Evolutionary conservation across 2,113 vertebrate species (phyloP).

Genomic region (Proteles cristata): DNA sequence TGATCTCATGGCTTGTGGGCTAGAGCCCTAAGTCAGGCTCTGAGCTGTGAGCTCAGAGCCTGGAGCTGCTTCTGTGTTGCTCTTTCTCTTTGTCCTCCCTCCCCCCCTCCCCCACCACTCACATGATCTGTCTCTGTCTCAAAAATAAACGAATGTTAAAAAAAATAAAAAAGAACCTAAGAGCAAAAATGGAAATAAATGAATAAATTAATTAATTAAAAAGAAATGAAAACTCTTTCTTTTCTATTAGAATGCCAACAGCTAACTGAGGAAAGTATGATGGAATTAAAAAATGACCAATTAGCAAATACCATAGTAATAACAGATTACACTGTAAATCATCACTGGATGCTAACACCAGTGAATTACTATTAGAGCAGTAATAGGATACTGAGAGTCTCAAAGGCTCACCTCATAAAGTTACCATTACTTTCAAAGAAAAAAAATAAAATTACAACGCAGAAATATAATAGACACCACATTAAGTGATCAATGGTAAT

Average conservation of each 20-base stretch:
- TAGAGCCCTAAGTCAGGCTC: no score
- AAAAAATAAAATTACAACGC: background rate
- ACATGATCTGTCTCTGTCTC: no score
- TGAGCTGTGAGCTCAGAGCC: no score
- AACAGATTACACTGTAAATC: background rate
- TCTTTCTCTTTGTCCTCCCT: no score
- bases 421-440: background rate
- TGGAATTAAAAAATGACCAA: background rate
- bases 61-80: no score
- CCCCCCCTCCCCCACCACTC: no score
- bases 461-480: background rate
- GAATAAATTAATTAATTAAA: background rate
- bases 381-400: background rate
- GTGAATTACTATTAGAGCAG: background rate
- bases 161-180: background rate
- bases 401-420: background rate
- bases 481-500: slow-evolving; percentile 26
- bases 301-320: background rate
- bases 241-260: background rate
- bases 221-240: background rate
- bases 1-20: no score
- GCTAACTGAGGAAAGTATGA: background rate
- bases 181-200: background rate
- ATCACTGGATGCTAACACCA: background rate
- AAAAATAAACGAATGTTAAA: no score